Evolutionary conservation across 2,888 invertebrate species (phyloP).

Genomic region (Heliconius aoede): DNA sequence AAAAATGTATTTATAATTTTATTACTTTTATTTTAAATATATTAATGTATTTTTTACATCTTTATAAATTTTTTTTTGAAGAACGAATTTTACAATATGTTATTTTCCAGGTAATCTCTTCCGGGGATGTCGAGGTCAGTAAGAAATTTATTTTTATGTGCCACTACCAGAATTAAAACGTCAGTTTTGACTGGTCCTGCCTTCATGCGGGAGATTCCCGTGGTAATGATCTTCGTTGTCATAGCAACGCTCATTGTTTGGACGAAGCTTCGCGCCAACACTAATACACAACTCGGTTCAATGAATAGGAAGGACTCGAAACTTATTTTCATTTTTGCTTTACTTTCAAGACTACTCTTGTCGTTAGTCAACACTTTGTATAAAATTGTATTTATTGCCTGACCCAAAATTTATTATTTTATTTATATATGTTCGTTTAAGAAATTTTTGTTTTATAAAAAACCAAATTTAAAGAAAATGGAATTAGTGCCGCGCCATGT

Average conservation of each 20-base stretch:
- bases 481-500: not conserved
- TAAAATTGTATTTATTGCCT: not conserved
- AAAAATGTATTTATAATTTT: not conserved
- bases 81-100: slow-evolving; percentile 16
- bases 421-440: not conserved
- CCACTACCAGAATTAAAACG: not conserved
- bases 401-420: not conserved
- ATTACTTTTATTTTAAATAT: not conserved
- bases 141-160: not conserved
- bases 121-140: slow-evolving; percentile 20
- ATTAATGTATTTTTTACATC: not conserved
- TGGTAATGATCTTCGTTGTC: not conserved
- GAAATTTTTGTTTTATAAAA: not conserved
- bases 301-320: not conserved
- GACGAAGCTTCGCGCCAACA: not conserved
- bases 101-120: slow-evolving; percentile 29
- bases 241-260: slow-evolving; percentile 19
- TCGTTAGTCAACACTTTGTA: not conserved
- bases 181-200: not conserved
- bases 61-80: not conserved
- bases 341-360: not conserved
- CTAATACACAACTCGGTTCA: too few species aligned
- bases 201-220: not conserved
- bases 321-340: not conserved
- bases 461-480: not conserved